Base-by-base conservation (phyloP, 1,140 invertebrate genomes). In the Augochlora pura region DNA sequence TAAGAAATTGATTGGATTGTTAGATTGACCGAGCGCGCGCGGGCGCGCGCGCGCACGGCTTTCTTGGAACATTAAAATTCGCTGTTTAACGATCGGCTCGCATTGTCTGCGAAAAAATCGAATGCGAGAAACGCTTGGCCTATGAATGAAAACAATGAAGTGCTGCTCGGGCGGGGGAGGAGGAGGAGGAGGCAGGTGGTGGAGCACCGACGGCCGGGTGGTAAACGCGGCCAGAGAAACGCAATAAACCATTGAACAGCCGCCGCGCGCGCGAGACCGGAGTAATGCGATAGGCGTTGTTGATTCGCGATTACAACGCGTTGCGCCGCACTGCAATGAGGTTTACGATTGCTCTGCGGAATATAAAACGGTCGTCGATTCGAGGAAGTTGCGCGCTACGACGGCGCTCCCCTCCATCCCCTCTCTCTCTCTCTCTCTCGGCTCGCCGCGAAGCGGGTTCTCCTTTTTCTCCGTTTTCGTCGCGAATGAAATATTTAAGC, bases 241-340 rank as follows among this genome's bases (percentile, higher is more conserved):
- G 54, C 27, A 42, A 76, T 76, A 77, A 69, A 54, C 7, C 39
- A 66, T 59, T 42, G 62, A 75, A 83, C 63, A 74, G n/a, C n/a
- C n/a, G n/a, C n/a, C 54, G 59, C 2, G n/a, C 18, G 60, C 23
- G 52, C 27, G 76, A 57, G 76, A 38, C 10, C 49, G 42, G 23
- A 78, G 68, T 76, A 77, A 80, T 18, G 57, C 75, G 83, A 62
- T 66, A 81, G 65, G 62, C 75, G 74, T 65, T 69, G 68, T 77
- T 73, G 65, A 77, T 57, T 76, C 16, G 71, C 38, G 68, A 80
- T 75, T 60, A 67, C n/a, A 70, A 77, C 59, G 38, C 59, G 74
- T 77, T 77, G 73, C 78, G 79, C 25, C 74, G 74, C 66, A 65
- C 79, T 77, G 79, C 79, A 77, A 81, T 60, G 62, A 81, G 80